These are phyloP conservation scores for Electrona antarctica DNA, from an alignment of 2,113 vertebrate species.

Conservation along the genomic window DNA sequence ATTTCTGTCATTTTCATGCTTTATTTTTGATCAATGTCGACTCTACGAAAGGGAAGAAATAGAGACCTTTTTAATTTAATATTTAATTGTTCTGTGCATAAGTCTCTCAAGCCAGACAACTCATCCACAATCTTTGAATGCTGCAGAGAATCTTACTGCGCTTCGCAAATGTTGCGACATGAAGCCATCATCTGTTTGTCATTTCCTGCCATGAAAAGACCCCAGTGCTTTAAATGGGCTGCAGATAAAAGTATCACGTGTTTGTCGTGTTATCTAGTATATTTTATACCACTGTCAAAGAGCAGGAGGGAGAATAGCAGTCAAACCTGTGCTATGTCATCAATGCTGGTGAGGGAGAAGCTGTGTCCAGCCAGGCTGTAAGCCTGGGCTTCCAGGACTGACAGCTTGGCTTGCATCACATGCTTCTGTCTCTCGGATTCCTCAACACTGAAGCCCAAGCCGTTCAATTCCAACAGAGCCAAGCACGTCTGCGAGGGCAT, in stretches of 20 bases:
- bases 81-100: too few relatives aligned
- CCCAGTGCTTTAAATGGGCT: neutral
- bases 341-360: constrained; percentile 92
- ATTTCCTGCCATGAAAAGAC: too few relatives aligned
- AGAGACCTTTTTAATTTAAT: too few relatives aligned
- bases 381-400: constrained; percentile 84
- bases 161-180: too few relatives aligned
- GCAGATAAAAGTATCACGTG: neutral
- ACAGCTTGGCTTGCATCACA: constrained; percentile 92
- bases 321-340: constrained; percentile 91
- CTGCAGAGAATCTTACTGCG: too few relatives aligned
- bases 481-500: constrained; percentile 94
- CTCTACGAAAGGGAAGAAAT: too few relatives aligned
- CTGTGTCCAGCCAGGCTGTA: constrained; percentile 90
- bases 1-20: too few relatives aligned
- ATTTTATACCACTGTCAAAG: neutral
- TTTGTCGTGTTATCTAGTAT: neutral
- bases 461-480: constrained; percentile 93
- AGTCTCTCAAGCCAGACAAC: too few relatives aligned
- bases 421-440: constrained; percentile 93
- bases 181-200: too few relatives aligned
- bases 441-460: constrained; percentile 89
- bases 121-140: too few relatives aligned
- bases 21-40: too few relatives aligned
- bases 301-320: neutral